Evolutionary conservation across 2,797 vertebrate genomes (phyloP).

Genomic region (Dipus sagitta): DNA sequence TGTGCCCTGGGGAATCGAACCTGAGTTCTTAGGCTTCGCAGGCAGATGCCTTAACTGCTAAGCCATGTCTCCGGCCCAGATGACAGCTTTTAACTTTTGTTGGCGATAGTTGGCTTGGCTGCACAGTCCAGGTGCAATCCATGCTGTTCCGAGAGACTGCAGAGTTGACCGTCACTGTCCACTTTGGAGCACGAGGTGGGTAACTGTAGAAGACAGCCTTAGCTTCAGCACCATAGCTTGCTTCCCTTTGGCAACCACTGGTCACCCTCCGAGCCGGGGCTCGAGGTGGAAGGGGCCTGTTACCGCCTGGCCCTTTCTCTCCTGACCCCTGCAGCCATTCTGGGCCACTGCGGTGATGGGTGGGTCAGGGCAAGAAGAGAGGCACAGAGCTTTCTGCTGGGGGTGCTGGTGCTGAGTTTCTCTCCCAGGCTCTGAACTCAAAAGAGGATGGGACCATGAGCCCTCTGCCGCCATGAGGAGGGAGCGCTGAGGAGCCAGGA

Average conservation of each 20-base stretch:
- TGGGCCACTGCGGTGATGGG: not conserved
- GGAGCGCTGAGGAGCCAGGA: not conserved
- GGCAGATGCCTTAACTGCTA: too few relatives aligned
- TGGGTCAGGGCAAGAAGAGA: not conserved
- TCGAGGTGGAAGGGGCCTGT: not conserved
- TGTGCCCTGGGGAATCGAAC: too few relatives aligned
- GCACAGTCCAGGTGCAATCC: not conserved
- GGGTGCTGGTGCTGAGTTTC: not conserved
- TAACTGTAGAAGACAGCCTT: not conserved
- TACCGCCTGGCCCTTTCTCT: accelerated
- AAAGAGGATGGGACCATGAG: not conserved
- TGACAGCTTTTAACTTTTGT: too few relatives aligned
- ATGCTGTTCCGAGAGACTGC: not conserved
- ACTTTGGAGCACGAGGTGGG: not conserved
- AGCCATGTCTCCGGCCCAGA: too few relatives aligned
- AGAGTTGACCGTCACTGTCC: not conserved
- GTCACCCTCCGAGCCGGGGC: not conserved
- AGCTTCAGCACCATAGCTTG: not conserved
- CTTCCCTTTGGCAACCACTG: not conserved
- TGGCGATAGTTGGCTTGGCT: not conserved
- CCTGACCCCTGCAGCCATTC: too few relatives aligned
- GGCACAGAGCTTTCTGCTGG: not conserved
- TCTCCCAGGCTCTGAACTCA: not conserved
- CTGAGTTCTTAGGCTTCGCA: too few relatives aligned
- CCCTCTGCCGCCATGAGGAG: not conserved